Evolutionary conservation across 2,113 vertebrate genomes (phyloP), one percentile per base, ranked within the genome.

Genomic region (Paraplagusia blochii): DNA sequence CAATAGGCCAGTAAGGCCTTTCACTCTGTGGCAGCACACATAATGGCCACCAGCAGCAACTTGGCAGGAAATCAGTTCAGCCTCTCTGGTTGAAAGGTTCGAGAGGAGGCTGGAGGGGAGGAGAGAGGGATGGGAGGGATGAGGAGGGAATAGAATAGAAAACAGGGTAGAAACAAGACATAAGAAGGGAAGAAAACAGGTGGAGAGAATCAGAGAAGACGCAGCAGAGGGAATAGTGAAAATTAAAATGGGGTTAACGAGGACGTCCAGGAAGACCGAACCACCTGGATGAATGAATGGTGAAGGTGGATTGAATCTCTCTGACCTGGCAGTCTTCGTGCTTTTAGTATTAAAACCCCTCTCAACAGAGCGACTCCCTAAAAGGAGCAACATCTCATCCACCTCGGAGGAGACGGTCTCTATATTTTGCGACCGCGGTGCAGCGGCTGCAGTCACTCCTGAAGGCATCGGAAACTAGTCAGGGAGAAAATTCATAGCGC

Each of bases 391-490:
- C 71, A 62, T 74, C 66, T 54, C 75, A 70, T 70, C 69, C 63
- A 74, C 74, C 75, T 67, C 50, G 70, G 57, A 60, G 62, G 42
- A 57, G 69, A 63, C 67, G 63, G 62, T 71, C 46, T 48, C 69
- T 71, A 63, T 71, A 60, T 58, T 57, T 52, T 8, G 47, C 53
- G 70, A 72, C 74, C 64, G 35, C 33, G 64, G 74, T 44, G 42
- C 66, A 72, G 44, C 53, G 35, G 55, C 75, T 53, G 63, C 80
- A 78, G 75, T 73, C 76, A 62, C 64, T 72, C 77, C 68, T 54
- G 58, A 83, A 78, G 76, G 73, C 75, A 72, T 82, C 72, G 72
- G 79, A 80, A 81, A 82, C 85, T 88, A 87, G 73, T 86, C 72
- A 67, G 45, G 68, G 77, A 79, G 61, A 78, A 83, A 80, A 74